These are phyloP conservation scores for Orchesella flavescens DNA, from an alignment of 2,888 invertebrate species.

Conservation along the genomic window DNA sequence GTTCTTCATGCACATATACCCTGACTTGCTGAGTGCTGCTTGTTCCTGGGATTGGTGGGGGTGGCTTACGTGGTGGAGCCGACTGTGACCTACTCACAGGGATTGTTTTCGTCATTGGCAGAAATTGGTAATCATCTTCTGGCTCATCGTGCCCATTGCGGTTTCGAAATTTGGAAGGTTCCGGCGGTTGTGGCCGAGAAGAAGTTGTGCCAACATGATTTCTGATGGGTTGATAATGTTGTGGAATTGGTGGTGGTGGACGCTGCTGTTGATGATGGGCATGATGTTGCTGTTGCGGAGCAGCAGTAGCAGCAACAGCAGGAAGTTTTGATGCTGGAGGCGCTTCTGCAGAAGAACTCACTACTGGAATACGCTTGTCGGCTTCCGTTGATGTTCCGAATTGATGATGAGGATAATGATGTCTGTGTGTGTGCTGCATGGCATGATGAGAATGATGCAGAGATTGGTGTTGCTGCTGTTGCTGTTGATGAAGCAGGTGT, in stretches of 20 bases:
- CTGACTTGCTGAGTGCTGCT: slow-evolving; percentile 69
- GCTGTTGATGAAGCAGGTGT: slow-evolving; percentile 36
- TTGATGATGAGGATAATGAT: slow-evolving; percentile 35
- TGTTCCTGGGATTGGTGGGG: slow-evolving; percentile 51
- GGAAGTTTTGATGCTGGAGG: slow-evolving; percentile 56
- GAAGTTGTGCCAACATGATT: slow-evolving; percentile 26
- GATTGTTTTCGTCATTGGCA: slow-evolving; percentile 61
- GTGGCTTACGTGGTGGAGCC: slow-evolving; percentile 68
- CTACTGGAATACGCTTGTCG: slow-evolving; percentile 23
- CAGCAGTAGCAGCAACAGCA: too few species aligned
- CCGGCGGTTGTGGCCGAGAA: slow-evolving; percentile 24
- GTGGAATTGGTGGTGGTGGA: slow-evolving; percentile 36
- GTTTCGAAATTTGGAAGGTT: slow-evolving; percentile 36
- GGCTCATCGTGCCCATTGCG: slow-evolving; percentile 49
- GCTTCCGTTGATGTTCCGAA: slow-evolving; percentile 23
- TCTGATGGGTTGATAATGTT: slow-evolving; percentile 42
- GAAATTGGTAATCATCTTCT: slow-evolving; percentile 72
- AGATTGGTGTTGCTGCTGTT: slow-evolving; percentile 17
- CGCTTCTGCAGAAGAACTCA: slow-evolving; percentile 32
- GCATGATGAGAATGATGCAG: slow-evolving; percentile 28
- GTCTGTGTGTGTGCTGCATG: neutral
- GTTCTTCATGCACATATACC: slow-evolving; percentile 72
- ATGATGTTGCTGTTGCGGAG: neutral
- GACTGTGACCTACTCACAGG: slow-evolving; percentile 67
- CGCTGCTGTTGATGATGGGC: slow-evolving; percentile 37